Conservation (phyloP, 2,113 vertebrate species). For the Periophthalmus modestus region DNA sequence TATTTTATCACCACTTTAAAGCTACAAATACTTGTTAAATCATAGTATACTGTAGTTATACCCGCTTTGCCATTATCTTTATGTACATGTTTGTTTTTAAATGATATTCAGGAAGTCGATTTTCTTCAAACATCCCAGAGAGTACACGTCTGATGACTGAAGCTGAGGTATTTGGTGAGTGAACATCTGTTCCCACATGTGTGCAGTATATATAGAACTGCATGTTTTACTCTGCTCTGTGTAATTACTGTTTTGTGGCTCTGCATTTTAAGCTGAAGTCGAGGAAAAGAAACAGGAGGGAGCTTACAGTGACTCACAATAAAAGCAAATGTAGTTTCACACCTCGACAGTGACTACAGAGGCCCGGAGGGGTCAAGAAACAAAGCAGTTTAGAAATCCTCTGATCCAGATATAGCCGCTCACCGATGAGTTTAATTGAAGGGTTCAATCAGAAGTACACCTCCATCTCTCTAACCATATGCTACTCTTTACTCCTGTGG, state of each 20-base stretch:
- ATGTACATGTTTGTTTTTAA: not conserved
- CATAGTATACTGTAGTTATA: too few species aligned
- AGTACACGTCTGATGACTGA: not conserved
- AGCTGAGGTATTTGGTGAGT: not conserved
- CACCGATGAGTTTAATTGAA: not conserved
- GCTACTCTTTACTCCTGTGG: too few species aligned
- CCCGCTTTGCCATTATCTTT: not conserved
- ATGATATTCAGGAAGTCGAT: too few species aligned
- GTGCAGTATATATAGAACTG: conserved; percentile 24
- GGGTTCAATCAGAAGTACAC: too few species aligned
- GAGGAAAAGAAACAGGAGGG: conserved; percentile 23
- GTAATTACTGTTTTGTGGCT: conserved; percentile 16
- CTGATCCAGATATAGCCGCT: not conserved
- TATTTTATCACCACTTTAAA: too few species aligned
- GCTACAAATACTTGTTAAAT: too few species aligned
- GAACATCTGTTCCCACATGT: conserved; percentile 18
- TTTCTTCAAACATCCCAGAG: too few species aligned
- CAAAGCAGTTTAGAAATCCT: not conserved
- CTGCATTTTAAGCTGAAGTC: conserved; percentile 15
- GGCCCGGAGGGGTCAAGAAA: not conserved
- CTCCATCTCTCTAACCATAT: too few species aligned
- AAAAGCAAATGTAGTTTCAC: conserved; percentile 13
- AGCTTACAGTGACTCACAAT: conserved; percentile 44
- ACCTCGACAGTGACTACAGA: not conserved
- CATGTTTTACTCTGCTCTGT: conserved; percentile 5